phyloP scores from a whole-genome alignment of 2,888 invertebrate genomes.

The Sthenelais limicola region DNA sequence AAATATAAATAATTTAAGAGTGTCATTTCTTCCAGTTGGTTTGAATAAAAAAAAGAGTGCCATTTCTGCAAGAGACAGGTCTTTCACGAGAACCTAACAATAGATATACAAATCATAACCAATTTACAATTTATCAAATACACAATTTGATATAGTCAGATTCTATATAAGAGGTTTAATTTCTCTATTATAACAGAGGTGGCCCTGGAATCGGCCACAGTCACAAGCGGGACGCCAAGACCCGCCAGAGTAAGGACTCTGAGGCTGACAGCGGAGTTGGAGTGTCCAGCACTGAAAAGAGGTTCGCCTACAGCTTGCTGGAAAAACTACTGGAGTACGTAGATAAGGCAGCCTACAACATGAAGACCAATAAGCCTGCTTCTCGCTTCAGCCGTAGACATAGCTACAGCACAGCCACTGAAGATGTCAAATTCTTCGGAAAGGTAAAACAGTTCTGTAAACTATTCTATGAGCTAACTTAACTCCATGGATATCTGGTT shows the following conservation, averaged over 20 bases:
- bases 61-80: no score
- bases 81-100: not conserved
- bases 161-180: not conserved
- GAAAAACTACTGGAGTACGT: conserved; percentile 97
- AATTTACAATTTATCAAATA: not conserved
- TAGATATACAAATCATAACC: not conserved
- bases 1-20: no score
- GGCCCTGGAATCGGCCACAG: not conserved
- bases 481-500: no score
- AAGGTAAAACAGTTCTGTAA: no score
- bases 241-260: conserved; percentile 62
- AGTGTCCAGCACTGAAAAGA: conserved; percentile 85
- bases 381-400: conserved; percentile 92
- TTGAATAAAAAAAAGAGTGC: no score
- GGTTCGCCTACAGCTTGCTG: conserved; percentile 96
- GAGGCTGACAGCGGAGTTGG: conserved; percentile 67
- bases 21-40: no score
- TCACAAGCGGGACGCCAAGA: conserved; percentile 57
- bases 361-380: conserved; percentile 86
- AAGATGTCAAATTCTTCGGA: conserved; percentile 99
- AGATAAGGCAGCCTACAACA: conserved; percentile 96
- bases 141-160: not conserved
- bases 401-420: conserved; percentile 80
- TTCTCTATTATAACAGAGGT: not conserved
- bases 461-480: no score